Percentiles rank a stretch among this genome's conserved stretches.
Evolutionary conservation across 2,888 invertebrate species (phyloP).

Genomic region (Argynnis bischoffii): DNA sequence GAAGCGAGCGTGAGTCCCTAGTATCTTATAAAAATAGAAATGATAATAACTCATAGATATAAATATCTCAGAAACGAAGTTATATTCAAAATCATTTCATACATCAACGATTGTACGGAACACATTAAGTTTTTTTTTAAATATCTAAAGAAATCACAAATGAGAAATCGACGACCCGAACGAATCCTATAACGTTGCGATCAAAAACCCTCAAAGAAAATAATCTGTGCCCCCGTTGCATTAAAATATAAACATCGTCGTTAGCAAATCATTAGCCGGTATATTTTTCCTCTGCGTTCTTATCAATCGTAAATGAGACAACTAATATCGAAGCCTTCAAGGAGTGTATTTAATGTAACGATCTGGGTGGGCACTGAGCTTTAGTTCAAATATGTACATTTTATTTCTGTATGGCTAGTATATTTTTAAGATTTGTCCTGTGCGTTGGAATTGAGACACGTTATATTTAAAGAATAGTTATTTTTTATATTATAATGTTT

Average conservation of each 20-base stretch:
- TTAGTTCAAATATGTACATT: no score
- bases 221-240: slow-evolving; percentile 72
- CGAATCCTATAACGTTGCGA: slow-evolving; percentile 50
- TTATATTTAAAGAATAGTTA: no score
- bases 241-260: slow-evolving; percentile 81
- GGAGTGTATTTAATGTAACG: slow-evolving; percentile 27
- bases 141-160: slow-evolving; percentile 25
- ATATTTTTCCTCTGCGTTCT: slow-evolving; percentile 66
- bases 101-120: slow-evolving; percentile 8
- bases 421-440: no score
- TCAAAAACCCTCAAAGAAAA: slow-evolving; percentile 74
- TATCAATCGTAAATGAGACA: slow-evolving; percentile 60
- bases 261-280: slow-evolving; percentile 81
- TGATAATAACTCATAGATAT: background rate
- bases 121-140: slow-evolving; percentile 12
- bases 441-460: no score
- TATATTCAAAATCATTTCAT: background rate
- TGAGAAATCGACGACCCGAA: slow-evolving; percentile 41
- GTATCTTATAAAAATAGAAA: background rate
- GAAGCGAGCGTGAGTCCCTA: background rate
- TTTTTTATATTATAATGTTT: no score
- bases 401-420: no score
- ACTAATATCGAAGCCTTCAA: slow-evolving; percentile 30
- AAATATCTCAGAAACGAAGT: background rate
- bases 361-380: slow-evolving; percentile 7